phyloP scores from a whole-genome alignment of 2,797 vertebrate genomes.

The Thunnus albacares region DNA sequence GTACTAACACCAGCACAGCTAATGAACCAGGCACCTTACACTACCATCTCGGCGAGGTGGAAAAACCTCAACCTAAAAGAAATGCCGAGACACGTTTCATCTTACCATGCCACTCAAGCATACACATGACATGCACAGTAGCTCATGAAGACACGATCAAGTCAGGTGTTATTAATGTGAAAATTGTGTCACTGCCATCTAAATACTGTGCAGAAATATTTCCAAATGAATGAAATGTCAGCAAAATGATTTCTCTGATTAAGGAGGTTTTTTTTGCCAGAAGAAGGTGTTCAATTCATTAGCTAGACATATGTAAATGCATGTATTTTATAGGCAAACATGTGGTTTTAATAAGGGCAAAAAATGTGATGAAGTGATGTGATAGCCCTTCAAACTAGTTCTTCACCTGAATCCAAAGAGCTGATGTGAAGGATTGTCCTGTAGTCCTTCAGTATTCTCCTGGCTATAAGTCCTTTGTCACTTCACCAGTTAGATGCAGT shows the following conservation, averaged over 20 bases:
- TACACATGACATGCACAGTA: background rate
- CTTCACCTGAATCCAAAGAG: constrained; percentile 38
- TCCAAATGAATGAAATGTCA: background rate
- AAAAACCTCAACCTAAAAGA: constrained; percentile 26
- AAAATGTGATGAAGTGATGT: background rate
- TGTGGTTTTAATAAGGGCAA: constrained; percentile 5
- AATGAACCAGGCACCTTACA: constrained; percentile 18
- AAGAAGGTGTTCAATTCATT: background rate
- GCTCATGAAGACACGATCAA: constrained; percentile 5
- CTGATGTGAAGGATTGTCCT: constrained; percentile 39
- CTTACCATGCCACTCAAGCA: background rate
- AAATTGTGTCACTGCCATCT: background rate
- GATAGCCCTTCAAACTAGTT: constrained; percentile 16
- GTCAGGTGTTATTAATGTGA: background rate
- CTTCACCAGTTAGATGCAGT: constrained; percentile 69
- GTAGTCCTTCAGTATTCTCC: constrained; percentile 55
- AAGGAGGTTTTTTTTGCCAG: background rate
- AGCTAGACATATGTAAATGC: background rate
- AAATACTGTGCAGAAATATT: background rate
- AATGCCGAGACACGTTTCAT: constrained; percentile 18
- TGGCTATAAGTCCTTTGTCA: constrained; percentile 62
- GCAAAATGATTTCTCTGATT: background rate
- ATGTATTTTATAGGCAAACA: constrained; percentile 5
- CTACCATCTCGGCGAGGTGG: constrained; percentile 16
- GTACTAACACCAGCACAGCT: constrained; percentile 32